These are phyloP conservation scores for Nannoperca australis DNA, from an alignment of 2,797 vertebrate genomes.

Conservation along the genomic window DNA sequence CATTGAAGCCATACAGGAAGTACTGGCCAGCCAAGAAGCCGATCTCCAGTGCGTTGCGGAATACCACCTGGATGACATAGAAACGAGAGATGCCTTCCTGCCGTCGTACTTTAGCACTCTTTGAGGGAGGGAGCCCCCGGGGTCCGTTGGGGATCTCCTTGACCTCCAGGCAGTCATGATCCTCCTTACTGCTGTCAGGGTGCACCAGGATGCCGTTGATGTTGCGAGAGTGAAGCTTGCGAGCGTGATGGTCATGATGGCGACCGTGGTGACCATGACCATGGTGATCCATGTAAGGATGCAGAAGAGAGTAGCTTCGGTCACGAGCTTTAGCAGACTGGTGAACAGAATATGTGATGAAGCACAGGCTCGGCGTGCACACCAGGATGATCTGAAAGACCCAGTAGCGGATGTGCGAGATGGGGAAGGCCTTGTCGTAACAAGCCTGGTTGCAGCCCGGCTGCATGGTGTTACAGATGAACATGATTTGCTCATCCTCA, in stretches of 20 bases:
- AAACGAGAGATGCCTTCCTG: constrained; percentile 93
- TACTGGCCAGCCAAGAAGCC: constrained; percentile 92
- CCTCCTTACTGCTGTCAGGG: constrained; percentile 85
- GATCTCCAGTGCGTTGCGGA: constrained; percentile 91
- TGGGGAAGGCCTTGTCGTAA: constrained; percentile 93
- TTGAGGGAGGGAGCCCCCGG: constrained; percentile 79
- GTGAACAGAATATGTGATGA: constrained; percentile 92
- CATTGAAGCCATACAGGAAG: constrained; percentile 92
- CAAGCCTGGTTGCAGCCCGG: constrained; percentile 94
- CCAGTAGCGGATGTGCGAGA: constrained; percentile 94
- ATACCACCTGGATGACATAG: constrained; percentile 93
- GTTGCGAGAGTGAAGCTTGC: constrained; percentile 84
- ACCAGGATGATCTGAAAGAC: constrained; percentile 93
- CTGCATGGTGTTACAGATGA: constrained; percentile 94
- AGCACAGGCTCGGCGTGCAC: constrained; percentile 91
- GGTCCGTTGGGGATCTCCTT: constrained; percentile 87
- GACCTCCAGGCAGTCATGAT: constrained; percentile 84
- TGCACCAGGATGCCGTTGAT: constrained; percentile 86
- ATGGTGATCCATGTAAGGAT: constrained; percentile 86
- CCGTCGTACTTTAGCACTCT: constrained; percentile 85
- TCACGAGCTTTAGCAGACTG: constrained; percentile 90
- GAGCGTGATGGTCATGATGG: constrained; percentile 79
- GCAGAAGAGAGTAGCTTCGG: constrained; percentile 86
- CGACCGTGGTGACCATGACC: constrained; percentile 77
- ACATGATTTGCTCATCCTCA: constrained; percentile 94